Evolutionary conservation across 2,888 invertebrate genomes (phyloP).

Genomic region (Latrodectus elegans): DNA sequence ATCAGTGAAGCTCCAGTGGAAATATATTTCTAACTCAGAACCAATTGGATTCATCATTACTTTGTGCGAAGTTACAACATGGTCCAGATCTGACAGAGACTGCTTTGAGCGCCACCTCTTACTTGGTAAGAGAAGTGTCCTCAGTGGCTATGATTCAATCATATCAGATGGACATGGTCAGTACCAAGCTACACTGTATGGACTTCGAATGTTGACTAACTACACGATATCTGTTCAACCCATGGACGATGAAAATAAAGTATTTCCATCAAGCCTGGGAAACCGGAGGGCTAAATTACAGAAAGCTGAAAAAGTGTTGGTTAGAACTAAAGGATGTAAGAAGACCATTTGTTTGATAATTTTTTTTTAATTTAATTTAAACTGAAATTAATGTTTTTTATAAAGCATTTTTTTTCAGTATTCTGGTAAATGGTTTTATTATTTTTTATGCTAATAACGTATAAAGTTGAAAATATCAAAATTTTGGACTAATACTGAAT

Average conservation of each 20-base stretch:
- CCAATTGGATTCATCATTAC: slow-evolving; percentile 53
- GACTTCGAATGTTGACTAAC: slow-evolving; percentile 64
- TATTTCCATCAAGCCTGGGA: not conserved
- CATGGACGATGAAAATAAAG: slow-evolving; percentile 36
- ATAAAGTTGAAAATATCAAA: no score
- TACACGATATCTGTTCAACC: slow-evolving; percentile 57
- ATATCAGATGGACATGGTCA: slow-evolving; percentile 7
- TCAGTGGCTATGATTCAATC: slow-evolving; percentile 39
- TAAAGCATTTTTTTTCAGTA: no score
- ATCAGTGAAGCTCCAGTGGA: slow-evolving; percentile 60
- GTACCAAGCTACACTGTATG: slow-evolving; percentile 47
- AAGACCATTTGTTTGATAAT: not conserved
- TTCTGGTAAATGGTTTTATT: no score
- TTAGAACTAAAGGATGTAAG: slow-evolving; percentile 65
- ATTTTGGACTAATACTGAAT: no score
- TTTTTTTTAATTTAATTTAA: no score
- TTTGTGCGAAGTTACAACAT: slow-evolving; percentile 54
- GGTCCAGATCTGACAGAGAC: slow-evolving; percentile 13
- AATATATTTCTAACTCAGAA: slow-evolving; percentile 13
- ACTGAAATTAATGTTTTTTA: no score
- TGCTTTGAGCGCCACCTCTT: slow-evolving; percentile 64
- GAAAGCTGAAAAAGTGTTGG: slow-evolving; percentile 26
- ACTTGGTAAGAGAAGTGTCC: slow-evolving; percentile 21
- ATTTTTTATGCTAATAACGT: no score
- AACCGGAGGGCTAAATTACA: slow-evolving; percentile 16